Base-by-base conservation (phyloP, 2,888 invertebrate genomes). In the Aspidiotus rigidus region DNA sequence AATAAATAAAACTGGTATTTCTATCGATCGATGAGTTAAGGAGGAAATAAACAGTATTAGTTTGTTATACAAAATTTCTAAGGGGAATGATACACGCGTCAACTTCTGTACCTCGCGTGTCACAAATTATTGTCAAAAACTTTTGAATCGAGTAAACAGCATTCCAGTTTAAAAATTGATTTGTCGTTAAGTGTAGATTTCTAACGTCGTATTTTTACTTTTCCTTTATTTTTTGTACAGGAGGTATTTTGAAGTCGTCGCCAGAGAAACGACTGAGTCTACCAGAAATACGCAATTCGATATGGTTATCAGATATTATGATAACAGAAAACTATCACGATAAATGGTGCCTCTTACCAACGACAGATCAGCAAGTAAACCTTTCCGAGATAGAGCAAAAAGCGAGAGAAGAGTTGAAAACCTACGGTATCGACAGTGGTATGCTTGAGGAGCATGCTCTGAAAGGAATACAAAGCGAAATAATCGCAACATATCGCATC, bases 401-500 rank as follows among this genome's bases (percentile, higher is more conserved):
- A 16, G 75, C 75, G 15, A 71, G 75, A 9, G 74, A 74, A 49
- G 67, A 73, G 8, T 77, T 86, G 59, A 76, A 79, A 64, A 81
- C 81, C 39, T 77, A 85, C 54, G 87, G 87, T 1, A 84, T 88
- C 53, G 81, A 79, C 13, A 78, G 81, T 0, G 81, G 81, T 70
- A 83, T 84, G 80, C 77, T 87, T 59, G 79, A 80, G 64, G 79
- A 81, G 53, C 80, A 83, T 17, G 78, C 80, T 17, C 79, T 79
- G 55, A 81, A 82, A 72, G 85, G 86, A 42, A 84, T 85, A 1
- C 79, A 84, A 63, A 85, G 84, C 74, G 82, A 85, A 72, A 81
- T 88, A 53, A 85, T 86, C 61, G 88, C 88, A 10, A 84, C 86
- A 61, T 89, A 87, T 77, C 80, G 88, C 57, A 87, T 89, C 71